Evolutionary conservation across 2,888 invertebrate species (phyloP).

Genomic region (Noctua janthe): DNA sequence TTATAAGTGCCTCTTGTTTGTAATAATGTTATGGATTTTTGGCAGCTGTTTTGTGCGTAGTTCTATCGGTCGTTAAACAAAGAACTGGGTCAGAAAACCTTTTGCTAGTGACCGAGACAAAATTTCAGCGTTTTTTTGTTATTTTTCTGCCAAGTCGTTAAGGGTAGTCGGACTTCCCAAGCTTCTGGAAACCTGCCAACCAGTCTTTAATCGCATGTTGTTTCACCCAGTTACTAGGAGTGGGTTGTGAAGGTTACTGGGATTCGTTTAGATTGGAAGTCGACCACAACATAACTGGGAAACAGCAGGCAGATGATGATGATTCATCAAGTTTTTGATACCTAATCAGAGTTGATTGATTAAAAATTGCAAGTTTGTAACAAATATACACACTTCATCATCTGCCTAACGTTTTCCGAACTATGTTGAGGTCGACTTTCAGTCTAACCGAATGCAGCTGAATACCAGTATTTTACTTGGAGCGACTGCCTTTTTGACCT

Average conservation of each 20-base stretch:
- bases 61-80: background rate
- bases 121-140: background rate
- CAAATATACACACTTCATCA: too few relatives aligned
- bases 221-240: background rate
- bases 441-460: too few relatives aligned
- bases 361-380: background rate
- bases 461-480: too few relatives aligned
- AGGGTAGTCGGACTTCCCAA: background rate
- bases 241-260: background rate
- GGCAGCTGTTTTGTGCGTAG: background rate
- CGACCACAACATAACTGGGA: too few relatives aligned
- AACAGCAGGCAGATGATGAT: too few relatives aligned
- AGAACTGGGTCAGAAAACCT: constrained; percentile 3
- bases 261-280: too few relatives aligned
- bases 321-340: too few relatives aligned
- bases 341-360: background rate
- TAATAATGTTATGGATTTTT: constrained; percentile 18
- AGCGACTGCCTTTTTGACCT: too few relatives aligned
- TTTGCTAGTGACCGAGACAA: background rate
- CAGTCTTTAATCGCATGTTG: background rate
- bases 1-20: background rate
- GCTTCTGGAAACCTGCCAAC: background rate
- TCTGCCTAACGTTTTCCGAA: too few relatives aligned
- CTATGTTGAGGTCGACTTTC: too few relatives aligned
- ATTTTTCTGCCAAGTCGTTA: background rate